Evolutionary conservation across 2,113 vertebrate species (phyloP).

Genomic region (Carassius auratus): DNA sequence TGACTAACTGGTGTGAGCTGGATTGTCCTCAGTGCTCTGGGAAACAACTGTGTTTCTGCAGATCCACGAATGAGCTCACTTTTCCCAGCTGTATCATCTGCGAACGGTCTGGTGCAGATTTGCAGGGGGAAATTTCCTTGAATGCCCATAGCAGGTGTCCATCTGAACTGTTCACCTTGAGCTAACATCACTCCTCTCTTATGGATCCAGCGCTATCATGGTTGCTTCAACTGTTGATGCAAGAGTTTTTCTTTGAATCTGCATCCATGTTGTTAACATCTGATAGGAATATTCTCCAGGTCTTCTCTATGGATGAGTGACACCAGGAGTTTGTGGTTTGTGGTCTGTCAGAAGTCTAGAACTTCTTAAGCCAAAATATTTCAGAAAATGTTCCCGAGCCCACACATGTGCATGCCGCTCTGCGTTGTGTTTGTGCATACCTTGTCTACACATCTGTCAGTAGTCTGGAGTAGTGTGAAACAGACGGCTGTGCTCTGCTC

Average conservation of each 20-base stretch:
- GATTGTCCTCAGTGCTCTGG: slow-evolving; percentile 15
- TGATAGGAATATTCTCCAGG: slow-evolving; percentile 20
- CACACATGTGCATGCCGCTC: slow-evolving; percentile 30
- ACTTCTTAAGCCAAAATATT: slow-evolving; percentile 19
- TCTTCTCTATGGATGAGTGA: slow-evolving; percentile 33
- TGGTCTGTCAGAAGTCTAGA: slow-evolving; percentile 28
- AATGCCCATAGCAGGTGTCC: slow-evolving; percentile 39
- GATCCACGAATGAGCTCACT: slow-evolving; percentile 31
- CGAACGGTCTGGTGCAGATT: slow-evolving; percentile 18
- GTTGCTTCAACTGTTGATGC: neutral
- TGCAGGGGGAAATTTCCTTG: slow-evolving; percentile 26
- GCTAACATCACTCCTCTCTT: slow-evolving; percentile 5
- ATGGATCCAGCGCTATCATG: no score
- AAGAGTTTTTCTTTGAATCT: neutral
- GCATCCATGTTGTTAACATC: neutral
- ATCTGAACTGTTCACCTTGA: slow-evolving; percentile 38
- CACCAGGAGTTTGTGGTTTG: slow-evolving; percentile 37
- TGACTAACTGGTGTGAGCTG: neutral
- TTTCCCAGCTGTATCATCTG: slow-evolving; percentile 37
- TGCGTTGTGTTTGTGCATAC: slow-evolving; percentile 28
- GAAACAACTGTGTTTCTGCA: slow-evolving; percentile 12
- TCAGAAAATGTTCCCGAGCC: slow-evolving; percentile 24
- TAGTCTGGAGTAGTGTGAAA: slow-evolving; percentile 31
- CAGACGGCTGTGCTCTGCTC: neutral
- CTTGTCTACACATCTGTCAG: slow-evolving; percentile 41